Percentiles rank a stretch among this genome's conserved stretches.
phyloP scores from a whole-genome alignment of 2,113 vertebrate genomes.

The Spea multiplicata region DNA sequence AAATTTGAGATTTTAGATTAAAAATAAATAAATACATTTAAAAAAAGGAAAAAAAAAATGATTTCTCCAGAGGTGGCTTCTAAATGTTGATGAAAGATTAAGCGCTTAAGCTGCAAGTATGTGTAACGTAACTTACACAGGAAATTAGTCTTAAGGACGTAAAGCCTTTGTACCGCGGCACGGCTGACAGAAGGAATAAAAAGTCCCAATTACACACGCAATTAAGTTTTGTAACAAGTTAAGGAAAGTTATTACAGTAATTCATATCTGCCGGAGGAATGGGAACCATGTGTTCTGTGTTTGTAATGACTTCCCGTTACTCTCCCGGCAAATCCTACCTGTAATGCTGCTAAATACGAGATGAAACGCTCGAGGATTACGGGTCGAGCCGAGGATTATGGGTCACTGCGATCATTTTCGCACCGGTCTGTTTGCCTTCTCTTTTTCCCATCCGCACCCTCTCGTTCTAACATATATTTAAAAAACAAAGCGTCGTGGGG shows the following conservation, averaged over 20 bases:
- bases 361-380: neutral
- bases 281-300: slow-evolving; percentile 13
- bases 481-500: no score
- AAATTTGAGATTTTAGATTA: neutral
- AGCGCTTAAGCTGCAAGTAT: neutral
- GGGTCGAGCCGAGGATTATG: neutral
- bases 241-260: neutral
- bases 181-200: neutral
- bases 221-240: slow-evolving; percentile 14
- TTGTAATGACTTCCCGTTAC: slow-evolving; percentile 16
- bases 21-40: neutral
- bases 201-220: slow-evolving; percentile 17
- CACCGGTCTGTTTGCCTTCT: neutral
- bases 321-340: slow-evolving; percentile 27
- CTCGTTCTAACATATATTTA: no score
- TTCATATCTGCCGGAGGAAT: neutral
- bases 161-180: slow-evolving; percentile 1
- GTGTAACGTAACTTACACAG: slow-evolving; percentile 8
- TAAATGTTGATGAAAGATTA: slow-evolving; percentile 30
- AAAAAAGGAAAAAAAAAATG: no score
- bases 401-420: neutral
- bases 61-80: neutral
- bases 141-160: slow-evolving; percentile 13
- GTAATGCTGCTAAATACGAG: slow-evolving; percentile 3
- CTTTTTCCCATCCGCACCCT: slow-evolving; percentile 22